Evolutionary conservation across 2,113 vertebrate genomes (phyloP).

Genomic region (Fukomys damarensis): DNA sequence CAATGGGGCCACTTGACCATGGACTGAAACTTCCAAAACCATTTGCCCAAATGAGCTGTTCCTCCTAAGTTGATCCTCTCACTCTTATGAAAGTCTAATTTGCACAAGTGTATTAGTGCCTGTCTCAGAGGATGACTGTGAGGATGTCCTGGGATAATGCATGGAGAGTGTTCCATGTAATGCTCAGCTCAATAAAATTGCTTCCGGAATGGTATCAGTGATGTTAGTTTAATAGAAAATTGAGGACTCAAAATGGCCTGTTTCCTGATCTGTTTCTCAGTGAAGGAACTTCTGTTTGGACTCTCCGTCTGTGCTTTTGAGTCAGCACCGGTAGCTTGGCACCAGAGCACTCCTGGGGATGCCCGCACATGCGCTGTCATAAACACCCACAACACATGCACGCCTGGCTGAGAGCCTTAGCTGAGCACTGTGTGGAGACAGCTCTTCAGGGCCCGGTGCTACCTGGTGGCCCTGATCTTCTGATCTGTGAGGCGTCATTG

Average conservation of each 20-base stretch:
- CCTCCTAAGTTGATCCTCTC: background rate
- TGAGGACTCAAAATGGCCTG: background rate
- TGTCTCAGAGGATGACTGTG: background rate
- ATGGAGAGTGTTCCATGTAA: background rate
- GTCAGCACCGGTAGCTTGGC: background rate
- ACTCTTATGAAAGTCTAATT: background rate
- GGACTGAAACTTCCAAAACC: background rate
- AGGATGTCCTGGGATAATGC: background rate
- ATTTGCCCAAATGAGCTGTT: background rate
- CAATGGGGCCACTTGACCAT: no score
- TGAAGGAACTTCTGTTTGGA: background rate
- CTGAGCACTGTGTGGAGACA: background rate
- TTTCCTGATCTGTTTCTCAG: background rate
- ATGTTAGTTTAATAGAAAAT: background rate
- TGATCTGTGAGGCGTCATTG: background rate
- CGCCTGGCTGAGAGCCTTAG: accelerated
- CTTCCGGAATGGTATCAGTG: background rate
- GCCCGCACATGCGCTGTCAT: background rate
- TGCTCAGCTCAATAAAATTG: background rate
- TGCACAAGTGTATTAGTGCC: background rate
- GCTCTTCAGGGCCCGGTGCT: background rate
- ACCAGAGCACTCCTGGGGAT: background rate
- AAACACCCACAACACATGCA: accelerated
- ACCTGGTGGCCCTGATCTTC: background rate
- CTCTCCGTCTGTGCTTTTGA: background rate